Base-by-base conservation (phyloP, 2,113 vertebrate species). In the Calyptommatus sinebrachiatus region DNA sequence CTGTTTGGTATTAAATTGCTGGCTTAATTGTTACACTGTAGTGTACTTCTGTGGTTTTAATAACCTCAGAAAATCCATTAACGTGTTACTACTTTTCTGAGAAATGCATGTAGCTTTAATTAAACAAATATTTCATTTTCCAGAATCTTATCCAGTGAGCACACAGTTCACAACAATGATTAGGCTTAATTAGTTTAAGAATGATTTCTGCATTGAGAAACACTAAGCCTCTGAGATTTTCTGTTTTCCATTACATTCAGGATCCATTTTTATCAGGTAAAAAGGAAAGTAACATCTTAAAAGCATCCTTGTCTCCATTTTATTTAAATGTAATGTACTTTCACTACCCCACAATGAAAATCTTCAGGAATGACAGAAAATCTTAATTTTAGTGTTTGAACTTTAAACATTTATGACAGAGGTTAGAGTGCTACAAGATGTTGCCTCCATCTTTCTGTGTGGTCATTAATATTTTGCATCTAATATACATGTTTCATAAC, bases 111-210 rank as follows among this genome's bases (percentile, higher is more conserved):
- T 69, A 62, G 16, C 12, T 80, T 71, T 88, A 87, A 89, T 91
- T 86, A 89, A 91, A 89, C 6, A 89, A 85, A 88, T 87, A 88
- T 75, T 82, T 87, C 28, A 77, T 86, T 88, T 91, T 77, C 75
- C 46, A 72, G 53, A 67, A 61, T 29, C 28, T 89, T 88, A 85
- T 85, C 68, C 73, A 68, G 26, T 70, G 20, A 84, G 83, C 74
- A 77, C 26, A 72, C 1, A 77, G 53, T 21, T 73, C 74, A 77
- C 53, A 63, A 8, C 71, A 45, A 73, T 85, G 48, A 76, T 77
- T 86, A 1, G 20, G 46, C 45, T 87, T 90, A 88, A 90, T 88
- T 85, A 81, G 69, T 68, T 82, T 57, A 85, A 81, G 14, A 78
- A 14, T 83, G 57, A 80, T 76, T 89, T 87, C 67, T 88, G 28